phyloP scores from a whole-genome alignment of 2,113 vertebrate species.

The Gobio gobio region DNA sequence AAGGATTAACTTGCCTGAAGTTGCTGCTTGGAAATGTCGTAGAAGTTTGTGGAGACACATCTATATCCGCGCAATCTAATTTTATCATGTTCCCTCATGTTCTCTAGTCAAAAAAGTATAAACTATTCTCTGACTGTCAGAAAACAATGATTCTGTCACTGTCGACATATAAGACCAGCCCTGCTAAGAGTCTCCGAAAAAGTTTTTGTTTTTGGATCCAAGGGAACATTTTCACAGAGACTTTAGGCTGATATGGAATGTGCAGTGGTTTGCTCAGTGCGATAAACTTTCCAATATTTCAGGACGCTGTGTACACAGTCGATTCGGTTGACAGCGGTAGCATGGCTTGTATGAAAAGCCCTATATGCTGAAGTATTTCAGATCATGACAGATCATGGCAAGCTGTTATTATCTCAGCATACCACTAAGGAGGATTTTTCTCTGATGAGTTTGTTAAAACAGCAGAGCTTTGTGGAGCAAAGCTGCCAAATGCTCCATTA shows the following conservation, averaged over 20 bases:
- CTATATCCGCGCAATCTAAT: conserved; percentile 18
- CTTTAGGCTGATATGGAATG: conserved; percentile 25
- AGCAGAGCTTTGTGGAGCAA: conserved; percentile 43
- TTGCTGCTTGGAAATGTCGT: conserved; percentile 40
- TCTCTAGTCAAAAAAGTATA: conserved; percentile 16
- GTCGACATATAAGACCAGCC: not conserved
- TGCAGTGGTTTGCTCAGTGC: conserved; percentile 23
- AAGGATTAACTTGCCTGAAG: conserved; percentile 48
- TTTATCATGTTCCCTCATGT: conserved; percentile 30
- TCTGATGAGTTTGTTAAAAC: conserved; percentile 57
- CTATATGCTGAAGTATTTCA: conserved; percentile 30
- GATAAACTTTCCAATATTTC: conserved; percentile 38
- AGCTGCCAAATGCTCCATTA: conserved; percentile 58
- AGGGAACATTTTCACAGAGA: conserved; percentile 1
- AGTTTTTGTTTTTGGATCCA: not conserved
- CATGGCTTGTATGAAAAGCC: conserved; percentile 33
- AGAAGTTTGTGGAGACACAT: conserved; percentile 37
- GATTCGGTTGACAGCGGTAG: conserved; percentile 31
- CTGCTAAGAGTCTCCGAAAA: not conserved
- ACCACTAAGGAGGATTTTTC: conserved; percentile 48
- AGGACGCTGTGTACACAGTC: conserved; percentile 36
- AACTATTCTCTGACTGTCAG: not conserved
- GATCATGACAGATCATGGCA: conserved; percentile 44
- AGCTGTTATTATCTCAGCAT: conserved; percentile 52
- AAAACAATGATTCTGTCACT: not conserved